Conservation (phyloP, 2,113 vertebrate species). For the Gymnorhina tibicen region DNA sequence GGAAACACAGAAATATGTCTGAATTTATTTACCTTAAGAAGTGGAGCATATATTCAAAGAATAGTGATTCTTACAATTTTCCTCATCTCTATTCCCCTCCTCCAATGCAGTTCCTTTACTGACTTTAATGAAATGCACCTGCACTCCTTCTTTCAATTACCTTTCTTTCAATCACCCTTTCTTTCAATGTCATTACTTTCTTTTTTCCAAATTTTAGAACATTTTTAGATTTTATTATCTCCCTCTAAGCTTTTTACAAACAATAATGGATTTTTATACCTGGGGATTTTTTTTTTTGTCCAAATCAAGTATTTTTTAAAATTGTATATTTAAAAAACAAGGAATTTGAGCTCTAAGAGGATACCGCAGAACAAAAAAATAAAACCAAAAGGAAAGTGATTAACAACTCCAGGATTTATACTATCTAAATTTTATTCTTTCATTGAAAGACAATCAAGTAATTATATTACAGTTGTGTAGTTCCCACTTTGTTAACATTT, state of each 20-base stretch:
- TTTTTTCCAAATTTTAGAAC: neutral
- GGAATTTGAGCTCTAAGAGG: neutral
- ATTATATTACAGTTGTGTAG: neutral
- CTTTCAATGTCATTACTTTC: neutral
- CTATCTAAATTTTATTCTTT: neutral
- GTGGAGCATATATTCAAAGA: neutral
- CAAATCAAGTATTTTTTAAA: neutral
- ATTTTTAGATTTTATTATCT: neutral
- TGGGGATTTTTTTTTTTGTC: neutral
- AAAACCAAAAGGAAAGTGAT: neutral
- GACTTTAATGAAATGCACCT: neutral
- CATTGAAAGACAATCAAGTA: neutral
- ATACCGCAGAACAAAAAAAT: neutral
- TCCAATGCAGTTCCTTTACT: neutral
- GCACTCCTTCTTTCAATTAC: neutral
- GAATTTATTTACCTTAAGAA: neutral
- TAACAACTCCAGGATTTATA: neutral
- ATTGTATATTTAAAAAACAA: neutral
- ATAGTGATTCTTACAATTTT: neutral
- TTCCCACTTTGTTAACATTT: neutral
- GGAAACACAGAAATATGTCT: neutral
- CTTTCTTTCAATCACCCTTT: neutral
- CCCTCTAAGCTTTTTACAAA: neutral
- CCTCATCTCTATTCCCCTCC: neutral
- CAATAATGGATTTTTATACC: neutral